A percentile compares a stretch with the other conserved stretches of the same genome.
Conservation (phyloP, 2,113 vertebrate species). For the Typhlomys cinereus region DNA sequence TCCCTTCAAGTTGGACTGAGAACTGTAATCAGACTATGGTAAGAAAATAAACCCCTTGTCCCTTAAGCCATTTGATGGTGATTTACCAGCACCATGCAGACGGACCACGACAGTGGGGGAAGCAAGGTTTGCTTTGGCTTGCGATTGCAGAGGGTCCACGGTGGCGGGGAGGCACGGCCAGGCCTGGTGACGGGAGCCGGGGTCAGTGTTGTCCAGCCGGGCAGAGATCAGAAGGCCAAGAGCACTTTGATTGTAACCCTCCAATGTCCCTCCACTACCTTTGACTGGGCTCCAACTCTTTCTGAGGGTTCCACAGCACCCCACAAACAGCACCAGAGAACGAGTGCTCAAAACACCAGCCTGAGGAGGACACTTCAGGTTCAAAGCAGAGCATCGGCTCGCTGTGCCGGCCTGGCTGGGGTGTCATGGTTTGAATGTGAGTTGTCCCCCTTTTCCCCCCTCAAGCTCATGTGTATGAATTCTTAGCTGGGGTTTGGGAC, state of each 20-base stretch:
- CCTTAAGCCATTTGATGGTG: too few relatives aligned
- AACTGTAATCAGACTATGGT: too few relatives aligned
- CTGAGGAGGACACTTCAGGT: background rate
- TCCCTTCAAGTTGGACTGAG: too few relatives aligned
- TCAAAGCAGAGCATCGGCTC: background rate
- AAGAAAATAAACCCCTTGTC: too few relatives aligned
- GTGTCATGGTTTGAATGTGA: too few relatives aligned
- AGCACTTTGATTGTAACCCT: background rate
- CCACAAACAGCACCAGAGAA: background rate
- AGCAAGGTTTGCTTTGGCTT: background rate
- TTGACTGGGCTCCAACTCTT: background rate
- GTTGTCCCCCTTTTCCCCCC: too few relatives aligned
- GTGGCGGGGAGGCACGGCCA: background rate
- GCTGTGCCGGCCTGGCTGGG: too few relatives aligned
- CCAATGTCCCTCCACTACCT: background rate
- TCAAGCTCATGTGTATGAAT: too few relatives aligned
- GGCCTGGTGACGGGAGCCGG: background rate
- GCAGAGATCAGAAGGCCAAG: background rate
- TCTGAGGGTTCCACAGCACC: background rate
- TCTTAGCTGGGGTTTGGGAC: too few relatives aligned
- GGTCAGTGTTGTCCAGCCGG: too few relatives aligned
- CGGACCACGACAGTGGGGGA: too few relatives aligned
- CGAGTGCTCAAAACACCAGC: background rate
- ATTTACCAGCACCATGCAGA: too few relatives aligned
- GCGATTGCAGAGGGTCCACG: background rate